phyloP scores from a whole-genome alignment of 2,797 vertebrate species.

The Pangasius macronema region DNA sequence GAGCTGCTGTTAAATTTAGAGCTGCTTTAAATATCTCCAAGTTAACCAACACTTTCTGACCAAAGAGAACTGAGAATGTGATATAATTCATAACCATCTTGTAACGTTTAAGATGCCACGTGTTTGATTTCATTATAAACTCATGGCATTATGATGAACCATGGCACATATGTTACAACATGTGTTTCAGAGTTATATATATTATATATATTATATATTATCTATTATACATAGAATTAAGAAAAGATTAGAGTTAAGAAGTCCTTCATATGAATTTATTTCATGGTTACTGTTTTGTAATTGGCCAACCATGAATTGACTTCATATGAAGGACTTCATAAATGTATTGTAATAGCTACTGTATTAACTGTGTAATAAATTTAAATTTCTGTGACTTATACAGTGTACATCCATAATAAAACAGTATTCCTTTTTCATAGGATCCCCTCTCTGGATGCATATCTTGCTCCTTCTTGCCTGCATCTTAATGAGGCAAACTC shows the following conservation, averaged over 20 bases:
- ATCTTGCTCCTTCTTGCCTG: slow-evolving; percentile 18
- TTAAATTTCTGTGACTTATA: background rate
- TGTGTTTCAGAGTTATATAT: too few relatives aligned
- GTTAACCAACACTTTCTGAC: background rate
- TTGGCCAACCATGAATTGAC: too few relatives aligned
- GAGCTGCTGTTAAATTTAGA: background rate
- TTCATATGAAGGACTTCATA: too few relatives aligned
- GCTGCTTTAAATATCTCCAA: too few relatives aligned
- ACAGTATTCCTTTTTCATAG: background rate
- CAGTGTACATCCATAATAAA: background rate
- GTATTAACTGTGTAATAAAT: background rate
- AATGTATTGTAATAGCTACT: background rate
- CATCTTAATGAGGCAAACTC: background rate
- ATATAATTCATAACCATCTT: background rate
- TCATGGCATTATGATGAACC: background rate
- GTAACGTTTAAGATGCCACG: background rate
- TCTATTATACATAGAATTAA: too few relatives aligned
- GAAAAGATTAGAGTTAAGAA: background rate
- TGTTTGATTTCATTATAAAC: background rate
- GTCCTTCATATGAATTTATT: background rate
- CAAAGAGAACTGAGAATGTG: background rate
- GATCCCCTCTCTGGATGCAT: background rate
- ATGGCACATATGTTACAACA: background rate
- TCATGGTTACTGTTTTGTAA: too few relatives aligned
- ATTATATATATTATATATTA: too few relatives aligned